Base-by-base conservation (phyloP, 2,888 invertebrate genomes). In the Cremastobaeus sp. region DNA sequence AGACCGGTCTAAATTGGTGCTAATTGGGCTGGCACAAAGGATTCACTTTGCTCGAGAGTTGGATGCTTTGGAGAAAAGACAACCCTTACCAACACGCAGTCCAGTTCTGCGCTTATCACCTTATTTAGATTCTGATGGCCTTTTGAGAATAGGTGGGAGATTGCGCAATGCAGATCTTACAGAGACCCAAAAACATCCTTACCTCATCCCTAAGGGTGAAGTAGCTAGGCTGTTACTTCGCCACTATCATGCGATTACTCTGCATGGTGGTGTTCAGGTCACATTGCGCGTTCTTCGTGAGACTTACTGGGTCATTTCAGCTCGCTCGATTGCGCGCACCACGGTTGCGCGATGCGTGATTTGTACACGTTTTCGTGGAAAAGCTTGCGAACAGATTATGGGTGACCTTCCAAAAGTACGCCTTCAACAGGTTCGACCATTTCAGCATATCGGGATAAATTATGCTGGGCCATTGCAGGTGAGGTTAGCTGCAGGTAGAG, bases 401-500 rank as follows among this genome's bases (percentile, higher is more conserved):
- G n/a, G 43, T 4, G 25, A 43, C 6, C 2, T 43, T 12, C 43
- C 43, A 11, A 6, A 14, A 18, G 14, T 15, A 9, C 25, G 43
- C 1, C 6, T 25, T 3, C 5, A 43, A 6, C 25, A 43, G 3
- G n/a, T 5, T 14, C 30, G 47, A 14, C 12, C 30, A 1, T 47
- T 47, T 11, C 17, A 28, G 15, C 47, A 47, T n/a, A 17, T 30
- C 17, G 28, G 47, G 9, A 11, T 47, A n/a, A 30, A 47, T 11
- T 47, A 50, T 32, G 35, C 50, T 2, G 34, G 50, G 6, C 50
- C 50, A 2, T 14, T 34, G 1, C 12, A 12, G 9, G 34, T 50
- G 3, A 18, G 34, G 3, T 4, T 50, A 12, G 32, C 34, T 2
- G 14, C 50, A 5, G 50, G 50, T n/a, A 2, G 35, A 20, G 50